Evolutionary conservation across 2,888 invertebrate genomes (phyloP).

Genomic region (Caenorhabditis auriculariae): DNA sequence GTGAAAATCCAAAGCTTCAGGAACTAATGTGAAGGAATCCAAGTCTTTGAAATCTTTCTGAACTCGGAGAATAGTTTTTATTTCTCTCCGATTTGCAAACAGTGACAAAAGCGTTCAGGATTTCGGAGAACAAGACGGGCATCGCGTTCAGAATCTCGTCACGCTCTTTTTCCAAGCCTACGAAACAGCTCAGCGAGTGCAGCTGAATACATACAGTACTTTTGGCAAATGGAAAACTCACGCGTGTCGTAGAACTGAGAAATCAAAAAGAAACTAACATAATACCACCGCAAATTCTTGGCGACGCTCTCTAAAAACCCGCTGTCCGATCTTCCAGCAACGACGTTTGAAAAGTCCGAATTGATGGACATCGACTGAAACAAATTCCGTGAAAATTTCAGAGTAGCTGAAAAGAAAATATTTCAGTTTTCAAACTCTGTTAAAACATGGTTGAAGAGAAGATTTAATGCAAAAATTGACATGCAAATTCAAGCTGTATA

Average conservation of each 20-base stretch:
- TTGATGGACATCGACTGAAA: no score
- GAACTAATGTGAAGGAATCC: conserved; percentile 9
- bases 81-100: not conserved
- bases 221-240: no score
- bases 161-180: conserved; percentile 9
- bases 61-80: not conserved
- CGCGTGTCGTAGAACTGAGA: no score
- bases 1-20: conserved; percentile 20
- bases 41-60: conserved; percentile 18
- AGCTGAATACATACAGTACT: no score
- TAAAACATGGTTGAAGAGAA: not conserved
- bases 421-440: not conserved
- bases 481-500: no score
- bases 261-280: conserved; percentile 4
- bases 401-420: no score
- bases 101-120: conserved; percentile 6
- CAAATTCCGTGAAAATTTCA: no score
- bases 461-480: no score
- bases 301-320: no score
- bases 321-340: no score
- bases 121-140: conserved; percentile 9
- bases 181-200: not conserved
- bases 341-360: no score
- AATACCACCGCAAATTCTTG: no score
- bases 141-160: conserved; percentile 6